Conservation (phyloP, 2,888 invertebrate genomes). For the Tenthredo distinguenda region DNA sequence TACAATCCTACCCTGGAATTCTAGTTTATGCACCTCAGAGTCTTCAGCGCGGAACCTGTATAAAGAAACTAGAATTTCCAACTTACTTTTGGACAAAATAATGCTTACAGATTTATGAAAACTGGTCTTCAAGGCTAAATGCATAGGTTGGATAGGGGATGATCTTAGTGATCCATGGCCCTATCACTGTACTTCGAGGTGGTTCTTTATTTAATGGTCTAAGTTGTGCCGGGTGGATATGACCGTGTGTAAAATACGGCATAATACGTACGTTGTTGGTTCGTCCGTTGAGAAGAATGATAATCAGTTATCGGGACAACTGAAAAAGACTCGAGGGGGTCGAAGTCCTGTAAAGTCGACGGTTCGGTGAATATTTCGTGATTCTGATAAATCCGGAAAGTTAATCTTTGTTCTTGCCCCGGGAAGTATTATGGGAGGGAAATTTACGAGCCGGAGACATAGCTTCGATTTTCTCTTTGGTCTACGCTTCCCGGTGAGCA, state of each 20-base stretch:
- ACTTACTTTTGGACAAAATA: background rate
- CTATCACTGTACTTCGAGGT: background rate
- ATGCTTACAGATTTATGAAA: background rate
- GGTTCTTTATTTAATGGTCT: background rate
- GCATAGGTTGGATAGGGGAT: background rate
- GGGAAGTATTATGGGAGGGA: background rate
- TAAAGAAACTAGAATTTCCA: no score
- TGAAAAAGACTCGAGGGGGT: background rate
- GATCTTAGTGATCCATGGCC: background rate
- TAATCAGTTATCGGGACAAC: conserved; percentile 2
- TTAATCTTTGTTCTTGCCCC: conserved; percentile 19
- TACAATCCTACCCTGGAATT: no score
- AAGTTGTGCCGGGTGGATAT: background rate
- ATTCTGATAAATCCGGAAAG: conserved; percentile 35
- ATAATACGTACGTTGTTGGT: background rate
- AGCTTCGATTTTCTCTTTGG: conserved; percentile 19
- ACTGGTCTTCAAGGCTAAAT: background rate
- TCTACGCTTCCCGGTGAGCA: conserved; percentile 23
- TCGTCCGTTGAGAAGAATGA: background rate
- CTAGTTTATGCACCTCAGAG: no score
- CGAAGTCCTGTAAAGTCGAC: background rate
- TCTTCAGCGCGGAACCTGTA: no score
- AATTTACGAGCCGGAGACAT: conserved; percentile 1
- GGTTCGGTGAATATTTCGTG: conserved; percentile 20
- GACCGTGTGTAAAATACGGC: background rate